Conservation (phyloP, 2,113 vertebrate species). For the Gulo gulo region DNA sequence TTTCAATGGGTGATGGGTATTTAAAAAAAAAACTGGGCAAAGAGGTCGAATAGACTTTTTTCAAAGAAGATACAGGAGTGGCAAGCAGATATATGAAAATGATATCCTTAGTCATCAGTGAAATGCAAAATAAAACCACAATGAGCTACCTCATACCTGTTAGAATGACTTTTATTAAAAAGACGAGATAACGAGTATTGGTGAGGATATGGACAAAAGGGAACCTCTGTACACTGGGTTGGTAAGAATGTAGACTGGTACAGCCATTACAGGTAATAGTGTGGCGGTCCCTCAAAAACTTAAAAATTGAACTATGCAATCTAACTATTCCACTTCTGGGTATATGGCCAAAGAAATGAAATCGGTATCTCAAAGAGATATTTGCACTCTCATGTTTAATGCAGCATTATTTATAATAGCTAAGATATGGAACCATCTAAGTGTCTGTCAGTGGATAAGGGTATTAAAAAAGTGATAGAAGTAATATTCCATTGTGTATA, state of each 20-base stretch:
- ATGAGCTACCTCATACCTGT: neutral
- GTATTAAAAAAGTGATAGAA: neutral
- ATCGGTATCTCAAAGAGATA: neutral
- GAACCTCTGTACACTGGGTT: no score
- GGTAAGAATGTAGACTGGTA: neutral
- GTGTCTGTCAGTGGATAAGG: neutral
- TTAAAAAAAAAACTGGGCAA: neutral
- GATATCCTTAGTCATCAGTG: neutral
- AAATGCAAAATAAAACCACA: neutral
- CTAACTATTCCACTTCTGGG: neutral
- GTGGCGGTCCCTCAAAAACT: neutral
- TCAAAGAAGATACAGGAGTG: neutral
- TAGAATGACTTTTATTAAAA: neutral
- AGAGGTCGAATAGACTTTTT: neutral
- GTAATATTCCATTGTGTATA: neutral
- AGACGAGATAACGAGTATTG: neutral
- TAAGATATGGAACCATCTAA: neutral
- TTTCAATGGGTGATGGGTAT: neutral
- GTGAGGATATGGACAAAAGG: neutral
- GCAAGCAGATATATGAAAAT: neutral
- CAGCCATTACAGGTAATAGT: neutral
- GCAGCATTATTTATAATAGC: neutral
- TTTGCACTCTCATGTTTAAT: neutral
- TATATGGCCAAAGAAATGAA: neutral
- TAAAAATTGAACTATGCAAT: neutral